Percentiles rank a stretch among this genome's conserved stretches.
Conservation (phyloP, 2,797 vertebrate genomes). For the Yasuhikotakia modesta region DNA sequence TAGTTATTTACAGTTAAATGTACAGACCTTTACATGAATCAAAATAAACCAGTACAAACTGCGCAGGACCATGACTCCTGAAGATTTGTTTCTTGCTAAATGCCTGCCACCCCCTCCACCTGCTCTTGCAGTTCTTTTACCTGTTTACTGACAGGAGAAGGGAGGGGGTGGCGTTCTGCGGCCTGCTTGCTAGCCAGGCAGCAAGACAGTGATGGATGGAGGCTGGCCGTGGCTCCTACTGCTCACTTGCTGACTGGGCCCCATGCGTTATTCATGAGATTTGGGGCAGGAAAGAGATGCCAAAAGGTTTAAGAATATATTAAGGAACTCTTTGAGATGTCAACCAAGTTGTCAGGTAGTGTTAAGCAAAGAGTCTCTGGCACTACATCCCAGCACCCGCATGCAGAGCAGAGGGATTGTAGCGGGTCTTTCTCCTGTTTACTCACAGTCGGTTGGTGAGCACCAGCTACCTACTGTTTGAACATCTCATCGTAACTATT, state of each 20-base stretch:
- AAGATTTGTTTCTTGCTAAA: conserved; percentile 66
- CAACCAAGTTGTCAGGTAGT: conserved; percentile 81
- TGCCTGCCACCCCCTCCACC: conserved; percentile 53
- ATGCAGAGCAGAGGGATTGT: conserved; percentile 51
- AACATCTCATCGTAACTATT: conserved; percentile 21
- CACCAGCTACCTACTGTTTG: conserved; percentile 23
- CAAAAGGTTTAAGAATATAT: conserved; percentile 89
- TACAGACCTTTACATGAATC: conserved; percentile 28
- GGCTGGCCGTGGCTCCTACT: conserved; percentile 78
- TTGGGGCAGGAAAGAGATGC: conserved; percentile 81
- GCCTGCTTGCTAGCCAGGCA: conserved; percentile 76
- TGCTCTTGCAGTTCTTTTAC: conserved; percentile 55
- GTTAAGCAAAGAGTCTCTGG: conserved; percentile 78
- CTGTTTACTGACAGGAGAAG: conserved; percentile 75
- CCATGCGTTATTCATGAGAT: conserved; percentile 90
- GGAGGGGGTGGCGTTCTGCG: conserved; percentile 71
- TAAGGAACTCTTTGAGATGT: conserved; percentile 84
- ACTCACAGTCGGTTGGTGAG: conserved; percentile 25
- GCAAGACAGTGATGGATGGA: conserved; percentile 87
- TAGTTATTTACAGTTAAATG: conserved; percentile 5
- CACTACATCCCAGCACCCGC: conserved; percentile 57
- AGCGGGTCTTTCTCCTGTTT: conserved; percentile 32
- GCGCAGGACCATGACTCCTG: conserved; percentile 59
- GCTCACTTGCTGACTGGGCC: conserved; percentile 89
- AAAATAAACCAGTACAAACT: conserved; percentile 14